Conservation (phyloP, 2,797 vertebrate genomes). For the Enteromius radiatus region DNA sequence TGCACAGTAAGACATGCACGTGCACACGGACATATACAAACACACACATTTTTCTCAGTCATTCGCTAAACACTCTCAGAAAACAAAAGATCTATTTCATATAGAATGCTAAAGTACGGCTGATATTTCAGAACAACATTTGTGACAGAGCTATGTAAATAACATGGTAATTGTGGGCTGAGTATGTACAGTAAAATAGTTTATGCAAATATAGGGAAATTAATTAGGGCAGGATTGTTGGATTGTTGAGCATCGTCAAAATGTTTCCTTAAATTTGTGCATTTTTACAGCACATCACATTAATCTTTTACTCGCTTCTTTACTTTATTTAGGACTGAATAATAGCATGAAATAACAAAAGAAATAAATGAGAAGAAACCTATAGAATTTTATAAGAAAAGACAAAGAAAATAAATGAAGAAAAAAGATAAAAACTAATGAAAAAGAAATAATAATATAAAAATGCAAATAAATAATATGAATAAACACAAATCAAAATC, state of each 20-base stretch:
- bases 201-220: constrained; percentile 48
- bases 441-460: background rate
- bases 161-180: constrained; percentile 15
- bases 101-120: constrained; percentile 19
- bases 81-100: constrained; percentile 16
- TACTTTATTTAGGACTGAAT: background rate
- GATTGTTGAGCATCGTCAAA: constrained; percentile 10
- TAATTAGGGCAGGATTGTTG: constrained; percentile 11
- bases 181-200: constrained; percentile 48
- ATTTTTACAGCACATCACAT: background rate
- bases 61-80: background rate
- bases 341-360: background rate
- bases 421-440: background rate
- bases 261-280: constrained; percentile 15
- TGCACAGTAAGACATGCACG: constrained; percentile 29
- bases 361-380: background rate
- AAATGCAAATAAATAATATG: background rate
- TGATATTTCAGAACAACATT: constrained; percentile 32
- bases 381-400: background rate
- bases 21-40: constrained; percentile 36
- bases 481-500: background rate
- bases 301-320: background rate
- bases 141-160: constrained; percentile 44
- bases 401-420: background rate
- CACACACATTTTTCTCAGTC: constrained; percentile 13